Percentiles rank a stretch among this genome's conserved stretches.
These are phyloP conservation scores for Crypturellus tataupa DNA, from an alignment of 2,797 vertebrate genomes.

Conservation along the genomic window DNA sequence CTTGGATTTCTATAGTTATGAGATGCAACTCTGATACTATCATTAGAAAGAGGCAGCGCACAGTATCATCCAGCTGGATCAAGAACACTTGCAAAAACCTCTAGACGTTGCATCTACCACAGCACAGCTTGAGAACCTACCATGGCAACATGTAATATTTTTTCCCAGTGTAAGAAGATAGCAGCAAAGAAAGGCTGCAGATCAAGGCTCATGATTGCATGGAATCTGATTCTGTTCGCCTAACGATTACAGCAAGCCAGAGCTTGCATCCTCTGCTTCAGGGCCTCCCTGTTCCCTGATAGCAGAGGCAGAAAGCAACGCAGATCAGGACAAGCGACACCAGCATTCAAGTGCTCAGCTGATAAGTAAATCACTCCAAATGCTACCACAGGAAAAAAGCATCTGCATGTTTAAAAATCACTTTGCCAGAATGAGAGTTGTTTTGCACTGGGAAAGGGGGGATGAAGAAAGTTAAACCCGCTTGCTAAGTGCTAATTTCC, in stretches of 20 bases:
- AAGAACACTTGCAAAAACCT: background rate
- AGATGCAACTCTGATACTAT: background rate
- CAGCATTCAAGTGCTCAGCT: background rate
- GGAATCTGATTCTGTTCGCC: background rate
- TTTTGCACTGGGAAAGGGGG: background rate
- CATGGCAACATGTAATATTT: background rate
- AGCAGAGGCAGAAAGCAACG: background rate
- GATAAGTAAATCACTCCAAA: slow-evolving; percentile 41
- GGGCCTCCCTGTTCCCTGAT: background rate
- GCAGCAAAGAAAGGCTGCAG: background rate
- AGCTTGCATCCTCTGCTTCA: slow-evolving; percentile 3
- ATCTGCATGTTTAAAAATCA: background rate
- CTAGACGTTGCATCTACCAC: background rate
- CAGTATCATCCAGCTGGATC: background rate
- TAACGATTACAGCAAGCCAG: slow-evolving; percentile 1
- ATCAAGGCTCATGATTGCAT: background rate
- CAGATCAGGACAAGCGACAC: background rate
- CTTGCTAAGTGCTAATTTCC: background rate
- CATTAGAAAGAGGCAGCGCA: background rate
- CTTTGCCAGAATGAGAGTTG: too few species aligned
- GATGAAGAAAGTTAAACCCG: background rate
- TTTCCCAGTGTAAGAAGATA: background rate
- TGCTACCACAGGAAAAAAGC: background rate
- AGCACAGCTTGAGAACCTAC: background rate
- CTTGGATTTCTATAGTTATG: background rate